Conservation (phyloP, 2,113 vertebrate genomes). For the Vidua macroura region DNA sequence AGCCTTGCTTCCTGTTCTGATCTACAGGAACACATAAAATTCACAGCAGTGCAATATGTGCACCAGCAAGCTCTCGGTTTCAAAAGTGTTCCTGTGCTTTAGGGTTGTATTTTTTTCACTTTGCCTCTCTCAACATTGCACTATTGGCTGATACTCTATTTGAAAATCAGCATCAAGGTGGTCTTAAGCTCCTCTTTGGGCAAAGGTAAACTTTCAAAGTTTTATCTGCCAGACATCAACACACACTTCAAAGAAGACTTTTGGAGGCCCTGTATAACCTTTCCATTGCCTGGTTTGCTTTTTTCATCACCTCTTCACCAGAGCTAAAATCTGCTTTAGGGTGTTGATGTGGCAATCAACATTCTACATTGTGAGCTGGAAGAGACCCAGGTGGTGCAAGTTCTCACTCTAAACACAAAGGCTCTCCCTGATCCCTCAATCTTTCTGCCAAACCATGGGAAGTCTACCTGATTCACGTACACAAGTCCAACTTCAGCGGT, state of each 20-base stretch:
- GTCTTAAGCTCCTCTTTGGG: background rate
- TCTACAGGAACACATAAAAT: background rate
- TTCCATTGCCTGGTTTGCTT: background rate
- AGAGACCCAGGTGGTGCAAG: background rate
- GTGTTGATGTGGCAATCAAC: background rate
- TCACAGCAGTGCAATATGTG: background rate
- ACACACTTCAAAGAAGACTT: background rate
- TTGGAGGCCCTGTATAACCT: background rate
- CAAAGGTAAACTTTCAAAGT: background rate
- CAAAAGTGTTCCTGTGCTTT: background rate
- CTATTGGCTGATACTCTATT: background rate
- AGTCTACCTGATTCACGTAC: background rate
- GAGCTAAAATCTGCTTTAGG: background rate
- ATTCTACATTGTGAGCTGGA: background rate
- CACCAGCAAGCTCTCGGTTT: background rate
- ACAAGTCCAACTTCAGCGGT: background rate
- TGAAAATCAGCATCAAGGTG: background rate
- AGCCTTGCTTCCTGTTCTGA: constrained; percentile 60
- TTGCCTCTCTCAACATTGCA: background rate
- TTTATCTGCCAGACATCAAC: background rate
- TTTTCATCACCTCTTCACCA: background rate
- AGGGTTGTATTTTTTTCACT: background rate
- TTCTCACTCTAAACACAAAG: background rate
- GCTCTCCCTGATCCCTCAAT: background rate
- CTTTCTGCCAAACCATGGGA: background rate